phyloP scores from a whole-genome alignment of 1,140 invertebrate genomes.

The Venturia canescens region DNA sequence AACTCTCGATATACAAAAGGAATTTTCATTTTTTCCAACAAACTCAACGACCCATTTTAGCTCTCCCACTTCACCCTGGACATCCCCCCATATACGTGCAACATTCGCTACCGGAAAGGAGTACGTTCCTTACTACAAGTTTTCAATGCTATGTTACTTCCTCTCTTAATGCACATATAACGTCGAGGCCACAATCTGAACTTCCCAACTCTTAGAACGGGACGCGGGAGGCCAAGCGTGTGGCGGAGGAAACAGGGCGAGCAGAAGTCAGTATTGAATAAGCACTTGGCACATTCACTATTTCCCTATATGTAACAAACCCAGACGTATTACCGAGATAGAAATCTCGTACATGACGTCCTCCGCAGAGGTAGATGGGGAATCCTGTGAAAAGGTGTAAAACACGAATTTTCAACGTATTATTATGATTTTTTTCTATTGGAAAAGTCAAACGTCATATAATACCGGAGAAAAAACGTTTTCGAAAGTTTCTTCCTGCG shows the following conservation, averaged over 20 bases:
- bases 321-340: background rate
- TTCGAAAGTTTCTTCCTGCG: no score
- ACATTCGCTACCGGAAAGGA: background rate
- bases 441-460: no score
- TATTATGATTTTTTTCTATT: no score
- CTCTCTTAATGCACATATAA: background rate
- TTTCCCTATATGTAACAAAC: background rate
- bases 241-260: slow-evolving; percentile 23
- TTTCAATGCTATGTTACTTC: slow-evolving; percentile 5
- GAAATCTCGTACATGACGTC: background rate
- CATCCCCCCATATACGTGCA: background rate
- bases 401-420: background rate
- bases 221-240: slow-evolving; percentile 22
- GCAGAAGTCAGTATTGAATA: slow-evolving; percentile 13
- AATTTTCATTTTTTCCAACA: no score
- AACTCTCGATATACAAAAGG: no score
- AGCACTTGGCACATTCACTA: slow-evolving; percentile 31
- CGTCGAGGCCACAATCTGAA: slow-evolving; percentile 24
- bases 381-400: no score
- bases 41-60: no score
- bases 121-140: background rate
- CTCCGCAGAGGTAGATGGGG: background rate
- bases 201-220: slow-evolving; percentile 39
- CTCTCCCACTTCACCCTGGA: no score
- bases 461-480: no score